Base-by-base conservation (phyloP, 2,888 invertebrate genomes). In the Pharmacophagus antenor region DNA sequence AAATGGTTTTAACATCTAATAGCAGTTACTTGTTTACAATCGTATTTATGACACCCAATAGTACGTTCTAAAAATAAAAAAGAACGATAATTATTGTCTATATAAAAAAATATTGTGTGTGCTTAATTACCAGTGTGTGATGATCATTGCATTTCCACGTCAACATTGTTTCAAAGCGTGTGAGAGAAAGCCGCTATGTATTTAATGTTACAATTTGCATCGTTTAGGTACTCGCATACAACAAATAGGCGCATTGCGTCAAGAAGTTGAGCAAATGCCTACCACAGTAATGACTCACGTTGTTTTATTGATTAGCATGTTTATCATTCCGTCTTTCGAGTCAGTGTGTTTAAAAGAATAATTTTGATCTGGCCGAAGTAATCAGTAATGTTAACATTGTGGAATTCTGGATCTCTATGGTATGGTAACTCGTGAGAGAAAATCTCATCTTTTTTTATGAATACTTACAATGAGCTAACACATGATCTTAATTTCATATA, bases 331-430 rank as follows among this genome's bases (percentile, higher is more conserved):
- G 49, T n/a, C 53, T 49, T 54, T 48, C 27, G 53, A 15, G 42
- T 53, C 18, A 20, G 44, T 51, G 18, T 48, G 23, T 58, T 53
- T 53, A 41, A 47, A 41, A 52, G 31, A 46, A 56, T 42, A 42
- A 47, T n/a, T 56, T 17, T 27, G 37, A 56, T 23, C 42, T 18
- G 18, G 7, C 42, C 17, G 18, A 17, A 44, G 17, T 18, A 18
- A 50, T 58, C 56, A 61, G 55, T 59, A 62, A 65, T 49, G n/a
- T 23, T 48, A 48, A 48, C 17, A 47, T n/a, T 18, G 18, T 42
- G 5, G 18, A 44, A 10, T 44, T 44, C 37, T n/a, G 18, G 8
- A 44, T 2, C 17, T 18, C 18, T 44, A 17, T 1, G 18, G 8
- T 18, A 20, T 17, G 4, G 8, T 17, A 4, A 17, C 42, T 3